Conservation (phyloP, 2,888 invertebrate genomes). For the Meghimatium bilineatum region DNA sequence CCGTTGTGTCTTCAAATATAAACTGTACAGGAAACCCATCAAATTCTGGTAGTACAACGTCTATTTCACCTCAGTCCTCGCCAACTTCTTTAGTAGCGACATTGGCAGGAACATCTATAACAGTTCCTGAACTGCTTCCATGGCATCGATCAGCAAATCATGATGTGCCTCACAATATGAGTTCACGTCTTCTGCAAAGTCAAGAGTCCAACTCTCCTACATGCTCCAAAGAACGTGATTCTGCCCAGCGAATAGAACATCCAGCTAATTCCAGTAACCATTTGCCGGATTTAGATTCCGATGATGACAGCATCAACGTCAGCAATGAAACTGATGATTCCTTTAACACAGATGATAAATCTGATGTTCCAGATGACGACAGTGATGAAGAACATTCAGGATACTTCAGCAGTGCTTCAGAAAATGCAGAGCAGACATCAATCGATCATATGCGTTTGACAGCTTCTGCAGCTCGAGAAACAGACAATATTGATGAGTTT, state of each 20-base stretch:
- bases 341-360: conserved; percentile 1
- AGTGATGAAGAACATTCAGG: conserved; percentile 22
- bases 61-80: neutral
- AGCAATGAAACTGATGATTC: neutral
- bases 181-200: neutral
- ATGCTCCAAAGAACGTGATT: neutral
- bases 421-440: neutral
- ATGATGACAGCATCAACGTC: neutral
- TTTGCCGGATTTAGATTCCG: neutral
- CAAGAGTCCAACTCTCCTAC: neutral
- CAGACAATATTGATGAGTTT: neutral
- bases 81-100: neutral
- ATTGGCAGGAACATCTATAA: neutral
- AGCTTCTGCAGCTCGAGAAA: neutral
- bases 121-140: neutral
- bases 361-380: neutral
- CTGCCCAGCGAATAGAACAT: neutral
- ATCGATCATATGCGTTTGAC: neutral
- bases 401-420: neutral
- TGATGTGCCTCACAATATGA: neutral
- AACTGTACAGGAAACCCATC: neutral
- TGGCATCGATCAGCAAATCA: neutral
- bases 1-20: neutral
- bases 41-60: neutral
- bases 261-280: neutral